Evolutionary conservation across 37 sponge, comb jelly and placozoan species (phyloP), one percentile per base, ranked within the genome.

Genomic region (Bolinopsis microptera): DNA sequence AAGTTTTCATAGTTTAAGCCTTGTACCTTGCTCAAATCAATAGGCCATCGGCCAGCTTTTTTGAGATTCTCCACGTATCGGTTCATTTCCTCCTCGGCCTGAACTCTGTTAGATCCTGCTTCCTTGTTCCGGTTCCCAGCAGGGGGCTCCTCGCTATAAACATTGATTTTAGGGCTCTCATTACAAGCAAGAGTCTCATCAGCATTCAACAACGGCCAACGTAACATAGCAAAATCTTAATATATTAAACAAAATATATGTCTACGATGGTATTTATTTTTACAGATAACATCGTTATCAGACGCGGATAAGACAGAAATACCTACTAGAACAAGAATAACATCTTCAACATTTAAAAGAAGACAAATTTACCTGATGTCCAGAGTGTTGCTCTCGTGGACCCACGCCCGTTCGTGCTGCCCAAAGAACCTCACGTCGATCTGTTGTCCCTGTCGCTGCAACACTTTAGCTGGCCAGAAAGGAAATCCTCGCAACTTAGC

Each of bases 391-490:
- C 82, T 80, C 37, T 80, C 82, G 82, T 80, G 82, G 23, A 80
- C 82, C 82, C 82, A 80, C 2, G 82, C 82, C 95, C 94, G 93
- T 75, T 96, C 96, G 67, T 97, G 96, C 69, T 96, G 95, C 22
- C 98, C 98, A 95, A 98, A 98, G 94, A 98, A 98, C 30, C 96
- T 93, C 16, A 98, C 96, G 38, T 98, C 97, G 83, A 96, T 97
- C 88, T 95, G 95, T 90, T 97, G 97, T 25, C 95, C 93, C 0
- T 94, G 94, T 35, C 94, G 95, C 76, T 95, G 95, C 8, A 94
- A 24, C 69, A 95, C 96, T 92, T 98, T 98, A 48, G 96, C 98
- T 33, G 98, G 98, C 98, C 98, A 98, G 18, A 95, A 72, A 5
- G 98, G 98, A 76, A 97, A 96, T 0, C 98, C 97, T 48, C 95